A percentile compares a stretch with the other conserved stretches of the same genome.
phyloP scores from a whole-genome alignment of 1,140 invertebrate genomes.

The Pteromalus puparum region DNA sequence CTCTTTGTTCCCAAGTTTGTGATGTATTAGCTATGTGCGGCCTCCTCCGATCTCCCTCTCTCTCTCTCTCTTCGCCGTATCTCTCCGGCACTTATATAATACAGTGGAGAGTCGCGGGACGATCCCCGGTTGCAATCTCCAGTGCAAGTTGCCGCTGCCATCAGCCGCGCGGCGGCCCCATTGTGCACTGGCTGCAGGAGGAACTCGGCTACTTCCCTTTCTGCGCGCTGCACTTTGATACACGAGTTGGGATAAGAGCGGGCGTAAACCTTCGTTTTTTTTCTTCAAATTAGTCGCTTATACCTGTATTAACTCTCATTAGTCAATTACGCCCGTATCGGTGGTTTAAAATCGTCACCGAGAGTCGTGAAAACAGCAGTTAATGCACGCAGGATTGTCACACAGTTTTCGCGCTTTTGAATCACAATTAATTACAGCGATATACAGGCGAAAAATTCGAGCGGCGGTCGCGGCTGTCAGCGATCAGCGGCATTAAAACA shows the following conservation, averaged over 20 bases:
- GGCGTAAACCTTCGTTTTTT: not conserved
- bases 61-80: conserved; percentile 54
- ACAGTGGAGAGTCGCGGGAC: not conserved
- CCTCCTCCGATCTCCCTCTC: conserved; percentile 53
- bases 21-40: conserved; percentile 72
- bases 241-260: conserved; percentile 12
- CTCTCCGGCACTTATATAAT: conserved; percentile 37
- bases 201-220: conserved; percentile 12
- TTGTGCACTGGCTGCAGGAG: not conserved
- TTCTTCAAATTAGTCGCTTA: too few species aligned
- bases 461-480: not conserved
- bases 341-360: too few species aligned
- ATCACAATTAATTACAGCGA: conserved; percentile 23
- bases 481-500: not conserved
- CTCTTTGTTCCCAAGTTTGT: conserved; percentile 75
- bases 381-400: not conserved
- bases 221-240: conserved; percentile 29
- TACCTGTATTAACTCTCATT: too few species aligned
- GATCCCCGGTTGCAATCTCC: conserved; percentile 32
- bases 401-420: conserved; percentile 23
- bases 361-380: not conserved
- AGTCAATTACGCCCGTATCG: too few species aligned
- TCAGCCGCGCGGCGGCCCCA: not conserved
- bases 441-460: not conserved
- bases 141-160: conserved; percentile 33